phyloP scores from a whole-genome alignment of 2,797 vertebrate genomes.

The Bucorvus abyssinicus region DNA sequence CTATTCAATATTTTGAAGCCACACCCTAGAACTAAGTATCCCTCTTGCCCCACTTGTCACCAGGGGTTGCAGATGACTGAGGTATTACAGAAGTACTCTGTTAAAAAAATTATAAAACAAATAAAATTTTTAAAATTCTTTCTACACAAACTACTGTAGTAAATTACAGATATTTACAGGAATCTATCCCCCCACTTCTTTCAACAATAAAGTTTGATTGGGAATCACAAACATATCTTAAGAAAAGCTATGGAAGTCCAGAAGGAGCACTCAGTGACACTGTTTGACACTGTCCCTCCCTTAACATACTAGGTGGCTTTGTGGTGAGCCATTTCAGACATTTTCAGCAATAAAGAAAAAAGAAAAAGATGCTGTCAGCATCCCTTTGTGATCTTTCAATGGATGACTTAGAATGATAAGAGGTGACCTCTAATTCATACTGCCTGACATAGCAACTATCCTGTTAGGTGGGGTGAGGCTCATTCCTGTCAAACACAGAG shows the following conservation, averaged over 20 bases:
- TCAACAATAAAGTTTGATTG: not conserved
- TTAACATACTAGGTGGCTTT: not conserved
- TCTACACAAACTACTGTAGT: not conserved
- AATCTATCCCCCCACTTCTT: not conserved
- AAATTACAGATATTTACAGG: not conserved
- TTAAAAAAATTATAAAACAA: not conserved
- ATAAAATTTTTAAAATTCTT: fast-evolving
- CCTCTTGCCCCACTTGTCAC: no score
- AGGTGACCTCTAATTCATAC: not conserved
- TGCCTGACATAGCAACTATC: not conserved
- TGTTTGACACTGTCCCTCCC: not conserved
- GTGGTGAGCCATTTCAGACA: not conserved
- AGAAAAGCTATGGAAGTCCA: not conserved
- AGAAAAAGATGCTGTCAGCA: not conserved
- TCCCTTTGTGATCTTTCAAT: not conserved
- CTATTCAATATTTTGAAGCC: not conserved
- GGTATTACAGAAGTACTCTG: not conserved
- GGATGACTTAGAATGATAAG: not conserved
- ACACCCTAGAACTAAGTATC: not conserved
- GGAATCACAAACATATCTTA: not conserved
- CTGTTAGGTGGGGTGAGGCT: not conserved
- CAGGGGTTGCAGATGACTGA: not conserved
- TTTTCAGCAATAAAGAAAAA: not conserved
- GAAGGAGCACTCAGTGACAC: not conserved
- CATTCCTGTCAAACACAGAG: not conserved